phyloP scores from a whole-genome alignment of 2,113 vertebrate species.

The Neotoma lepida region DNA sequence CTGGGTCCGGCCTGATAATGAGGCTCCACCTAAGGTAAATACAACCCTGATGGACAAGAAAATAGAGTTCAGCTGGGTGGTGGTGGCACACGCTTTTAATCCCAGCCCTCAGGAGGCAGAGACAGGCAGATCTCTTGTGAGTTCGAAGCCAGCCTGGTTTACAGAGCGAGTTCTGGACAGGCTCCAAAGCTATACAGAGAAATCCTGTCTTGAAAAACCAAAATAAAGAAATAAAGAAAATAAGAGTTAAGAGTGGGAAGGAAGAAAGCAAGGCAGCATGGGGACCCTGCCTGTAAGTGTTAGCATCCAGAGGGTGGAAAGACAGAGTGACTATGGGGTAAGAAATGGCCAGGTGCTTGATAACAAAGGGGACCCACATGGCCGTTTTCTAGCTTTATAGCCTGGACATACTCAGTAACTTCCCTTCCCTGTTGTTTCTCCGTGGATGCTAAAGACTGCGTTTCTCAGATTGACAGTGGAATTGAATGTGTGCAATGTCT shows the following conservation, averaged over 20 bases:
- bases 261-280: accelerated
- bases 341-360: no score
- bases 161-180: no score
- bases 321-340: no score
- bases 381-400: not conserved
- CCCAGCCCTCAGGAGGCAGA: no score
- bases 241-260: no score
- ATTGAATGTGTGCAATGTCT: not conserved
- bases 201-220: no score
- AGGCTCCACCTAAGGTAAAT: slow-evolving; percentile 92
- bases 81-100: no score
- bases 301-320: not conserved
- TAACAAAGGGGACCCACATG: not conserved
- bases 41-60: not conserved
- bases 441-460: accelerated
- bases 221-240: no score
- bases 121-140: no score
- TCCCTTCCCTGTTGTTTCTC: not conserved
- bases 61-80: not conserved
- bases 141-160: no score
- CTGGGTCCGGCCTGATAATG: slow-evolving; percentile 90
- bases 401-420: no score
- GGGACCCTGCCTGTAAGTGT: accelerated
- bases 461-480: accelerated
- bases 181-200: no score